These are phyloP conservation scores for Sprattus sprattus DNA, from an alignment of 2,113 vertebrate genomes.

Conservation along the genomic window DNA sequence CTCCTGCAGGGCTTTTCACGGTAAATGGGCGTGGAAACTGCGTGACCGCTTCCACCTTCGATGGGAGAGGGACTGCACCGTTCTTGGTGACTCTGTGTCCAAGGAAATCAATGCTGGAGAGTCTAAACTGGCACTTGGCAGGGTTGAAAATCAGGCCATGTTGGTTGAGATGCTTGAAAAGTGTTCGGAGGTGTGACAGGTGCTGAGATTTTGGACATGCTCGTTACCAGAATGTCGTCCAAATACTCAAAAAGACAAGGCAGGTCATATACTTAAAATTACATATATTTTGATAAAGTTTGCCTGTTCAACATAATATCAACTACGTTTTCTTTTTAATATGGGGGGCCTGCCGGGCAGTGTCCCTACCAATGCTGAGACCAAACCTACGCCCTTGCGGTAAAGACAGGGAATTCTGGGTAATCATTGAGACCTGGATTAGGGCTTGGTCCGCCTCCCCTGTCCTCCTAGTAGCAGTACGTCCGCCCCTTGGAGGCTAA, in stretches of 20 bases:
- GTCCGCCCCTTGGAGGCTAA: neutral
- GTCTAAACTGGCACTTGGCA: neutral
- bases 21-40: constrained; percentile 19
- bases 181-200: neutral
- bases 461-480: neutral
- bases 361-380: too few species aligned
- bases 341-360: too few species aligned
- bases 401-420: neutral
- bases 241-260: constrained; percentile 18
- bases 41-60: constrained; percentile 19
- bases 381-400: too few species aligned
- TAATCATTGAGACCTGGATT: neutral
- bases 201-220: neutral
- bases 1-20: neutral
- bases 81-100: constrained; percentile 20
- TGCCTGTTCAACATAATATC: too few species aligned
- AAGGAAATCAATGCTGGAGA: constrained; percentile 12
- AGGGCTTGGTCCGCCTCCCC: neutral
- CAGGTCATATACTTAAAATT: too few species aligned
- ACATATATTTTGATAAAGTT: too few species aligned
- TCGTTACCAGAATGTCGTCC: constrained; percentile 10
- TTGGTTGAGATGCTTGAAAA: neutral
- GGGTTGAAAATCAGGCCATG: neutral
- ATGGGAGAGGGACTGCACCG: neutral
- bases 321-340: too few species aligned